Evolutionary conservation across 2,797 vertebrate genomes (phyloP).

Genomic region (Chiroxiphia lanceolata): DNA sequence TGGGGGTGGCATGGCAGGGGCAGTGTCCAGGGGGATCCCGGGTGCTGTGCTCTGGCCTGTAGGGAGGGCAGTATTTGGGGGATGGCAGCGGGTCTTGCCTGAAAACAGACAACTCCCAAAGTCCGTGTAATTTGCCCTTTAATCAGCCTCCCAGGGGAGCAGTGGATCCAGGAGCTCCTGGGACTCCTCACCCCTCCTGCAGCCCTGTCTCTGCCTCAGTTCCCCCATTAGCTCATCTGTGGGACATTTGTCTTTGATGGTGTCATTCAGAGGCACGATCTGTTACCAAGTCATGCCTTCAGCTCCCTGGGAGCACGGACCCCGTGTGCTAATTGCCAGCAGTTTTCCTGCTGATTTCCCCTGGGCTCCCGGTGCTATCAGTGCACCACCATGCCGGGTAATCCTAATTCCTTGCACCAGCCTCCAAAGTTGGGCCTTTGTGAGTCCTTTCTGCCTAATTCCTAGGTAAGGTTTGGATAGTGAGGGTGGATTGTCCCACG

Average conservation of each 20-base stretch:
- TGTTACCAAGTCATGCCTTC: neutral
- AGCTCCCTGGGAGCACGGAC: neutral
- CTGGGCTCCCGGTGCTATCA: fast-evolving
- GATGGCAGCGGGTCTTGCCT: fast-evolving
- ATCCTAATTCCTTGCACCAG: neutral
- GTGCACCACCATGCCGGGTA: fast-evolving
- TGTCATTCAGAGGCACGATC: neutral
- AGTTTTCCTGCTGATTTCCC: neutral
- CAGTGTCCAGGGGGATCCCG: fast-evolving
- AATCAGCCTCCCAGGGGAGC: fast-evolving
- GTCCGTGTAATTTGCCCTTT: neutral
- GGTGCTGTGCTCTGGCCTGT: fast-evolving
- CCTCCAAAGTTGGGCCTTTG: neutral
- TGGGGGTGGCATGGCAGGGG: neutral
- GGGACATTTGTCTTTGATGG: fast-evolving
- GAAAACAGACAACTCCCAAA: neutral
- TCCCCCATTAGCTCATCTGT: fast-evolving
- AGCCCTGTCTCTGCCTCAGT: neutral
- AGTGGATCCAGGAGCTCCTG: neutral
- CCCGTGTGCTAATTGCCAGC: neutral
- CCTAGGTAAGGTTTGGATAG: neutral
- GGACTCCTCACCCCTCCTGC: neutral
- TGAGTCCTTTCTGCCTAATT: neutral
- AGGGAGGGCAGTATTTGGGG: neutral
- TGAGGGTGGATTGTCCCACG: neutral